These are phyloP conservation scores for Oncorhynchus mykiss DNA, from an alignment of 2,113 vertebrate species.

Conservation along the genomic window DNA sequence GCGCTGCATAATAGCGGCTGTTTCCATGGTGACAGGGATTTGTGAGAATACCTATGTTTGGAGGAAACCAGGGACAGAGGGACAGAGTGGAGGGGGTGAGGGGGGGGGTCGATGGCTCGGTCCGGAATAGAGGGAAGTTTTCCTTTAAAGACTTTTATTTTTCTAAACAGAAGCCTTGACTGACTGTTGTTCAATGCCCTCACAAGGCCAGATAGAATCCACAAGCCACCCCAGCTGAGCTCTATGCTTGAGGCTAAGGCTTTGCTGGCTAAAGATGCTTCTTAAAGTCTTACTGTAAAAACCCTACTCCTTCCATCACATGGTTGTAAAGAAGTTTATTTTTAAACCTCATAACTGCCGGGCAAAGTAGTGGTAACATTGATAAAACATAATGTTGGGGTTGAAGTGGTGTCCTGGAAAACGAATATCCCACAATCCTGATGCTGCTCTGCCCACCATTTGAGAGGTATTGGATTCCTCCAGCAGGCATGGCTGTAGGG, in stretches of 20 bases:
- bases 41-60: conserved; percentile 64
- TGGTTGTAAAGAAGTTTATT: neutral
- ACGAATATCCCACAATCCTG: no score
- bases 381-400: neutral
- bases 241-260: conserved; percentile 23
- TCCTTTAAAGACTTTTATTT: neutral
- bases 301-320: neutral
- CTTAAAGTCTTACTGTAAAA: neutral
- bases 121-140: conserved; percentile 17
- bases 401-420: no score
- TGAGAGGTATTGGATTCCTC: no score
- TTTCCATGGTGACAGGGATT: conserved; percentile 77
- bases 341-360: neutral
- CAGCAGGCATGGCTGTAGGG: no score
- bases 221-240: neutral
- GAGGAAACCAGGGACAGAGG: conserved; percentile 61
- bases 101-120: neutral
- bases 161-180: conserved; percentile 12
- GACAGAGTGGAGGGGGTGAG: neutral
- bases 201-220: conserved; percentile 23
- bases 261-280: neutral
- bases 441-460: no score
- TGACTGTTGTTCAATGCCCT: conserved; percentile 38
- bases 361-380: neutral
- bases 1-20: conserved; percentile 65